phyloP scores from a whole-genome alignment of 2,888 invertebrate species.

The Cactoblastis cactorum region DNA sequence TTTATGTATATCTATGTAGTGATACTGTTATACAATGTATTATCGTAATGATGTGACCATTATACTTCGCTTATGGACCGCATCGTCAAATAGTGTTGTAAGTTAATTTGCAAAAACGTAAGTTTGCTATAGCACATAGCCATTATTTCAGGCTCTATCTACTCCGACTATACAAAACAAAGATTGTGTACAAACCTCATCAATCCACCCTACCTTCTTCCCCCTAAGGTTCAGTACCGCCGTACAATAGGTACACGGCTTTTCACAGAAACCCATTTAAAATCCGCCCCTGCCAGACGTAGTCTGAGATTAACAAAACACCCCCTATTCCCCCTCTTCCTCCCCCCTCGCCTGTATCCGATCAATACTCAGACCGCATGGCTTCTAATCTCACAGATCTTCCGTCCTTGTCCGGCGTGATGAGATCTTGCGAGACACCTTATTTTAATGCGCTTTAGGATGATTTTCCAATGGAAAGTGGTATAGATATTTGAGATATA shows the following conservation, averaged over 20 bases:
- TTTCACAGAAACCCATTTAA: conserved; percentile 44
- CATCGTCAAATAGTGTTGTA: no score
- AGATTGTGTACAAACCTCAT: conserved; percentile 9
- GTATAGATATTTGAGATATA: conserved; percentile 4
- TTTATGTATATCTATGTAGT: no score
- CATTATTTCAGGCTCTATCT: background rate
- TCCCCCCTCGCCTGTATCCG: conserved; percentile 32
- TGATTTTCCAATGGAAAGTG: conserved; percentile 12
- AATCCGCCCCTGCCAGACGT: conserved; percentile 58
- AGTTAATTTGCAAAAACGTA: no score
- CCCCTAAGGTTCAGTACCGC: background rate
- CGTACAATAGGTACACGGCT: conserved; percentile 14
- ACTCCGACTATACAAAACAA: conserved; percentile 9
- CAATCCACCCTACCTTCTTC: conserved; percentile 1
- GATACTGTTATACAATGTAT: no score
- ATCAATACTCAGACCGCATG: conserved; percentile 49
- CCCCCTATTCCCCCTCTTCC: conserved; percentile 24
- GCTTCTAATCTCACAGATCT: conserved; percentile 67
- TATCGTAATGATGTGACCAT: no score
- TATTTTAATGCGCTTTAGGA: conserved; percentile 21
- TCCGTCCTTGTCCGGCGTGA: conserved; percentile 69
- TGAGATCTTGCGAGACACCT: conserved; percentile 34
- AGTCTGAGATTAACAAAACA: conserved; percentile 61
- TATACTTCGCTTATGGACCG: no score
- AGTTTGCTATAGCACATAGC: background rate